Evolutionary conservation across 1,140 invertebrate species (phyloP), one percentile per base, ranked within the genome.

Genomic region (Micrasema longulum): DNA sequence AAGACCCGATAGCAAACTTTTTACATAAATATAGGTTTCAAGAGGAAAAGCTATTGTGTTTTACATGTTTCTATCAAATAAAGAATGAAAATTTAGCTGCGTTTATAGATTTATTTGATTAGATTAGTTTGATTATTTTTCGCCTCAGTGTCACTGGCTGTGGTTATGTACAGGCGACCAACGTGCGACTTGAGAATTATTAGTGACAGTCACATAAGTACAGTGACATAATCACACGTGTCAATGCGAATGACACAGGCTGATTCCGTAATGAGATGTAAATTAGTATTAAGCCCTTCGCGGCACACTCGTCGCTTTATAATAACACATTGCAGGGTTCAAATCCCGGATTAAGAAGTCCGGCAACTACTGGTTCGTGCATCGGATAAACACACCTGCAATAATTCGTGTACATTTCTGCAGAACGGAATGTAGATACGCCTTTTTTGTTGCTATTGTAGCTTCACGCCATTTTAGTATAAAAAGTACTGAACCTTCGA

Each of bases 341-440:
- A 62, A 71, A 47, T 38, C 69, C 60, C 31, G 69, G 69, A 71
- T 71, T 71, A 71, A 53, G 69, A 71, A 71, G 60, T 48, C 69
- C 35, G 26, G 63, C 45, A 64, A 65, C n/a, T n/a, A n/a, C 60
- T 64, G 60, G 60, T 38, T 48, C 68, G 68, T 69, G 68, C 68
- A 69, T 69, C 68, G 14, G 68, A 62, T 69, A 69, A 52, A 14
- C 48, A 67, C 57, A 63, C 38, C 57, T 47, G 63, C 63, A 50
- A 43, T 65, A 65, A 48, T 65, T 65, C 57, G 57, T 63, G 57
- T 62, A 41, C 52, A 55, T 55, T 55, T 55, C 23, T 55, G 53
- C 36, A 4, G 53, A 14, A n/a, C 26, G 26, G 53, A 57, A 57
- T 38, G 53, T 16, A 18, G 18, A 22, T 45, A 16, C n/a, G n/a